phyloP scores from a whole-genome alignment of 1,140 invertebrate species.

The Cherax quadricarinatus region DNA sequence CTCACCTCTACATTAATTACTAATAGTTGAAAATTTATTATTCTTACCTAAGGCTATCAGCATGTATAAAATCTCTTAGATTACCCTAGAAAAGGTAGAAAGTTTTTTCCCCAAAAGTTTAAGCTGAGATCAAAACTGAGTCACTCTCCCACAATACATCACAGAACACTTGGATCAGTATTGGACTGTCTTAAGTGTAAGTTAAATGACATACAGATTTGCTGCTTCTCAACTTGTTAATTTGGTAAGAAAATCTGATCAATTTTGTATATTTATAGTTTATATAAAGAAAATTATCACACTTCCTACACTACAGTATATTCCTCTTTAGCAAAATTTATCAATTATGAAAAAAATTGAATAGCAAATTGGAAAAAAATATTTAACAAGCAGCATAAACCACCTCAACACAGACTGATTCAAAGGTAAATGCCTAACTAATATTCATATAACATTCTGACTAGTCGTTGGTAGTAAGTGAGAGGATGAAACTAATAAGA shows the following conservation, averaged over 20 bases:
- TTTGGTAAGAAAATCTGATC: no score
- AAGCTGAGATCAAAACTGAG: neutral
- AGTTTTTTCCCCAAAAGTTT: neutral
- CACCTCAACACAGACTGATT: neutral
- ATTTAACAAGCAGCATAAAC: neutral
- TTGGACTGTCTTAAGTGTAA: neutral
- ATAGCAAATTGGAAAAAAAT: neutral
- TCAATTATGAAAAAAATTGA: no score
- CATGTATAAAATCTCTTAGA: neutral
- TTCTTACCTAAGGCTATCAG: neutral
- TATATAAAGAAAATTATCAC: neutral
- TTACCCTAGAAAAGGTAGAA: neutral
- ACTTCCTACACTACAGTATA: neutral
- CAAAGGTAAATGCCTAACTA: neutral
- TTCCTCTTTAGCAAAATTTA: no score
- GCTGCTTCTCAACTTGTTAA: no score
- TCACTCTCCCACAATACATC: neutral
- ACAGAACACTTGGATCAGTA: neutral
- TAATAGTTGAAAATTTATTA: neutral
- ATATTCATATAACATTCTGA: neutral
- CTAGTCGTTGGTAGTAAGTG: constrained; percentile 8
- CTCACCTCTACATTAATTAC: neutral
- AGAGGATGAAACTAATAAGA: neutral
- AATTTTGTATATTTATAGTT: neutral
- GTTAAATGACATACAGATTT: neutral